Percentiles rank a stretch among this genome's conserved stretches.
These are phyloP conservation scores for Nemoura dubitans DNA, from an alignment of 2,888 invertebrate species.

Conservation along the genomic window DNA sequence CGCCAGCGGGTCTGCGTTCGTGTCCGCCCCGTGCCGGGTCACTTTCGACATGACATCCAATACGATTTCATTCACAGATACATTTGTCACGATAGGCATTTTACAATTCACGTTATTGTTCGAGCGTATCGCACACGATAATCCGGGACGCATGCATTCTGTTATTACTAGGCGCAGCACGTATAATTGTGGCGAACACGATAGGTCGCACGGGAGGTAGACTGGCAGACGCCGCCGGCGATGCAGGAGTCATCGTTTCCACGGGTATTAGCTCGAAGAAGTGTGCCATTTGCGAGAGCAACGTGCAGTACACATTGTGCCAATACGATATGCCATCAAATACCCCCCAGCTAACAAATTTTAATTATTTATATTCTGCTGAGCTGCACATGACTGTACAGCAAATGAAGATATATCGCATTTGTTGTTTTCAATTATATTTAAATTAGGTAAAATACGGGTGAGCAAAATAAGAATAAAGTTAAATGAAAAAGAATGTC, in stretches of 20 bases:
- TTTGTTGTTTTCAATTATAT: too few species aligned
- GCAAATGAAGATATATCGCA: too few species aligned
- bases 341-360: too few species aligned
- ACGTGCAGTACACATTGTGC: too few species aligned
- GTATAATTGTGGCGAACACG: neutral
- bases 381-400: too few species aligned
- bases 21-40: neutral
- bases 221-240: neutral
- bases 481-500: too few species aligned
- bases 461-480: too few species aligned
- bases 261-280: neutral
- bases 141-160: neutral
- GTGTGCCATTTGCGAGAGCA: neutral
- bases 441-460: too few species aligned
- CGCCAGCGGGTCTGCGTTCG: neutral
- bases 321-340: too few species aligned
- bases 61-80: neutral
- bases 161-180: neutral
- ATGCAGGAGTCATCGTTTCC: neutral
- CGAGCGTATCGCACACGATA: neutral
- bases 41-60: neutral
- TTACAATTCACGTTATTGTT: conserved; percentile 12
- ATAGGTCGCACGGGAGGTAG: neutral
- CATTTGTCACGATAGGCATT: neutral
- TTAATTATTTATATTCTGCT: too few species aligned